Evolutionary conservation across 2,797 vertebrate species (phyloP).

Genomic region (Choloepus didactylus): DNA sequence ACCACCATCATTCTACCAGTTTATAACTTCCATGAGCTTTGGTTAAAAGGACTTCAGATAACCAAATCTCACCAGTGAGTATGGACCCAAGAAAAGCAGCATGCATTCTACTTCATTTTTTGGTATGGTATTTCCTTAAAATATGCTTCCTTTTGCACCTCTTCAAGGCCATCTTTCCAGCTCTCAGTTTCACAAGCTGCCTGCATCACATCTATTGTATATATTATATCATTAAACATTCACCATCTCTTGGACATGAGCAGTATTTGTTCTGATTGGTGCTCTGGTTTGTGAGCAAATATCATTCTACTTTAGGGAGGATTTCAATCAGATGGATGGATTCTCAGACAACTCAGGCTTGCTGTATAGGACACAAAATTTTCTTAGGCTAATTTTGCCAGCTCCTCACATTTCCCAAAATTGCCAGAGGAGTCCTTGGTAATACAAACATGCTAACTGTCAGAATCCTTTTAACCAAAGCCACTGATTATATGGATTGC

Average conservation of each 20-base stretch:
- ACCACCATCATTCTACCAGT: background rate
- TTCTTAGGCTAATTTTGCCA: conserved; percentile 6
- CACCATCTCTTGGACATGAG: background rate
- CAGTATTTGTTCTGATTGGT: background rate
- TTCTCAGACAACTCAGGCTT: background rate
- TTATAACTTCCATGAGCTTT: background rate
- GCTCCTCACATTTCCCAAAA: background rate
- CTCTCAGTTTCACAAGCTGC: background rate
- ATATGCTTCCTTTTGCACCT: background rate
- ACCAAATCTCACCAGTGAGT: no score
- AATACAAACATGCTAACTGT: background rate
- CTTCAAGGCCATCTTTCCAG: background rate
- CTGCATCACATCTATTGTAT: no score
- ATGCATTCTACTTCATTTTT: no score
- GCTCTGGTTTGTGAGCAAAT: background rate
- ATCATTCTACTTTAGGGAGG: background rate
- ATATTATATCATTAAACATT: background rate
- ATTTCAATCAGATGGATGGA: background rate
- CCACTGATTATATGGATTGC: background rate
- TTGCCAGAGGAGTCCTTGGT: background rate
- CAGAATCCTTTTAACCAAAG: background rate
- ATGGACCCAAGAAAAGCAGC: fast-evolving
- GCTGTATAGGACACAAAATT: background rate
- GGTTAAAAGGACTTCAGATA: background rate
- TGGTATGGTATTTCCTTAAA: background rate